phyloP scores from a whole-genome alignment of 1,140 invertebrate genomes.

The Pseudomyrmex sp. region DNA sequence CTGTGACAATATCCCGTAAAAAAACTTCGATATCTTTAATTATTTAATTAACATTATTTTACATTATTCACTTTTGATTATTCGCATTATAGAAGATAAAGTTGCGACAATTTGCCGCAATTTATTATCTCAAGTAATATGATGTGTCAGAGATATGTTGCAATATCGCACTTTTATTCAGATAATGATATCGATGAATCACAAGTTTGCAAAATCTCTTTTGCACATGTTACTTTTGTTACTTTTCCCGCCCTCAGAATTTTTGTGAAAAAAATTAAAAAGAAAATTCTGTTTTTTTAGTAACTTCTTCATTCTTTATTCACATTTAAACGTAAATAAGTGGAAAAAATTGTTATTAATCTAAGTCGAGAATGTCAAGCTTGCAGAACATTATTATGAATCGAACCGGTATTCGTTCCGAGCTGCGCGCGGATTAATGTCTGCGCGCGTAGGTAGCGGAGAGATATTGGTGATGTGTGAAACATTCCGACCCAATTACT shows the following conservation, averaged over 20 bases:
- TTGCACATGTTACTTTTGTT: not conserved
- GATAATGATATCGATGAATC: not conserved
- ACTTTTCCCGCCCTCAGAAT: too few species aligned
- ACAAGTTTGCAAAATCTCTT: not conserved
- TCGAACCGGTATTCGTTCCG: not conserved
- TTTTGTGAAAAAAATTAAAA: not conserved
- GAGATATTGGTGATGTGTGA: slow-evolving; percentile 82
- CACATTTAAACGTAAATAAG: not conserved
- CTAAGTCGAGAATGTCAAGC: too few species aligned
- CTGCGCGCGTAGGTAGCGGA: slow-evolving; percentile 65
- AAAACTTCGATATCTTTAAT: not conserved
- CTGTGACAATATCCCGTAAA: too few species aligned
- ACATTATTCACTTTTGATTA: not conserved
- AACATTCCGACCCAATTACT: slow-evolving; percentile 84
- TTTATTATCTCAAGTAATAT: too few species aligned
- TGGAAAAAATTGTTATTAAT: not conserved
- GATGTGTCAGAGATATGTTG: too few species aligned
- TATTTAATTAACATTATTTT: slow-evolving; percentile 8
- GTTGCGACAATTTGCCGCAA: not conserved
- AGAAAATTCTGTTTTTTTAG: not conserved
- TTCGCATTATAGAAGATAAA: slow-evolving; percentile 15
- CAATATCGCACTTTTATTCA: too few species aligned
- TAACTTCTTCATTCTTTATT: not conserved
- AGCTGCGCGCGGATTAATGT: slow-evolving; percentile 37
- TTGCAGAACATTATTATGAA: not conserved